These are phyloP conservation scores for Melanocharis versteri DNA, from an alignment of 2,113 vertebrate species.

Conservation along the genomic window DNA sequence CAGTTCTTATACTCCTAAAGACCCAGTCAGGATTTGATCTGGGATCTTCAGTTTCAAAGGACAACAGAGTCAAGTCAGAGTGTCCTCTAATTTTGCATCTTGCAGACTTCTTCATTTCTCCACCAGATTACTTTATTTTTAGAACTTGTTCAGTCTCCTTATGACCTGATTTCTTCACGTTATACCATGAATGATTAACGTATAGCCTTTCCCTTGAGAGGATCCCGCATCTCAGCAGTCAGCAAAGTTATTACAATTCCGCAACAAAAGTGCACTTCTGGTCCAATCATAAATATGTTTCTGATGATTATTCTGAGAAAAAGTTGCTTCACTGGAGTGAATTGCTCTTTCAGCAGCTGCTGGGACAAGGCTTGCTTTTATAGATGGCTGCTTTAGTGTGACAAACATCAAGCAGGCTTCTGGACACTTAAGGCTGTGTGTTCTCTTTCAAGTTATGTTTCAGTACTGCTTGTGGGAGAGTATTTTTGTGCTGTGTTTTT, in stretches of 20 bases:
- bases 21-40: background rate
- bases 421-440: background rate
- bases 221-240: background rate
- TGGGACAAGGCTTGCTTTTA: background rate
- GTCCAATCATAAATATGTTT: background rate
- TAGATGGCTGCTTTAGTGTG: background rate
- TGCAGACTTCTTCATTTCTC: conserved; percentile 40
- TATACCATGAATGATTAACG: conserved; percentile 6
- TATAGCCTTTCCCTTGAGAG: background rate
- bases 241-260: background rate
- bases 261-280: background rate
- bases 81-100: conserved; percentile 12
- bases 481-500: background rate
- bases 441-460: background rate
- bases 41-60: conserved; percentile 44
- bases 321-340: background rate
- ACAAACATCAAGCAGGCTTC: background rate
- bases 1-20: background rate
- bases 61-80: conserved; percentile 35
- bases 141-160: conserved; percentile 32
- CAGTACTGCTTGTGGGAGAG: background rate
- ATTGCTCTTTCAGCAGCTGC: background rate
- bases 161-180: background rate
- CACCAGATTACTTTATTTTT: conserved; percentile 56
- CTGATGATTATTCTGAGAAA: background rate